Percentiles rank a stretch among this genome's conserved stretches.
Conservation (phyloP, 2,888 invertebrate species). For the Terebella lapidaria region DNA sequence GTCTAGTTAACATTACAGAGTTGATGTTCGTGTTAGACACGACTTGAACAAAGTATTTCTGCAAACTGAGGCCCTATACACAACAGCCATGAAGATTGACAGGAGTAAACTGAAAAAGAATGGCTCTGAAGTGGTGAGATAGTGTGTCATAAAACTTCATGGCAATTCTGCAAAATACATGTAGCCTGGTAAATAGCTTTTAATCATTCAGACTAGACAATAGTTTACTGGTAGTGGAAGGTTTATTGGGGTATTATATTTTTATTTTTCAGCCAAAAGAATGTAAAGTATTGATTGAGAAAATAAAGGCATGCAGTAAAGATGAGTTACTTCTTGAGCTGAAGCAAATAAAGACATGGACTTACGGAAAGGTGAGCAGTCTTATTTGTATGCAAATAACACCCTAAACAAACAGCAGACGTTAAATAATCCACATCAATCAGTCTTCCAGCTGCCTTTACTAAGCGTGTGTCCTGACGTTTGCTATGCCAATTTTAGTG, state of each 20-base stretch:
- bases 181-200: not conserved
- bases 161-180: not conserved
- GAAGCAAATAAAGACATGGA: constrained; percentile 73
- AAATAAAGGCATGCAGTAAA: constrained; percentile 62
- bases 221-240: too few species aligned
- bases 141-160: not conserved
- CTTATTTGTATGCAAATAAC: not conserved
- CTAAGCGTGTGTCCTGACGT: too few species aligned
- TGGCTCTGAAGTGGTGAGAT: constrained; percentile 71
- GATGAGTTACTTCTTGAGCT: constrained; percentile 65
- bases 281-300: constrained; percentile 72
- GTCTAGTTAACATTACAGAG: too few species aligned
- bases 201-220: not conserved
- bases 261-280: constrained; percentile 58
- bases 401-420: too few species aligned
- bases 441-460: too few species aligned
- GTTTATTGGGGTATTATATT: not conserved
- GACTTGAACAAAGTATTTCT: too few species aligned
- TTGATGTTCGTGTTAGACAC: too few species aligned
- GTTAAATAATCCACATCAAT: too few species aligned
- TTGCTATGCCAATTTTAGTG: too few species aligned
- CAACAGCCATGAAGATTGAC: constrained; percentile 87
- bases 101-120: constrained; percentile 74
- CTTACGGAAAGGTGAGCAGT: constrained; percentile 65
- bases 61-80: too few species aligned